Percentiles rank a stretch among this genome's conserved stretches.
Evolutionary conservation across 2,113 vertebrate species (phyloP).

Genomic region (Sturnira hondurensis): DNA sequence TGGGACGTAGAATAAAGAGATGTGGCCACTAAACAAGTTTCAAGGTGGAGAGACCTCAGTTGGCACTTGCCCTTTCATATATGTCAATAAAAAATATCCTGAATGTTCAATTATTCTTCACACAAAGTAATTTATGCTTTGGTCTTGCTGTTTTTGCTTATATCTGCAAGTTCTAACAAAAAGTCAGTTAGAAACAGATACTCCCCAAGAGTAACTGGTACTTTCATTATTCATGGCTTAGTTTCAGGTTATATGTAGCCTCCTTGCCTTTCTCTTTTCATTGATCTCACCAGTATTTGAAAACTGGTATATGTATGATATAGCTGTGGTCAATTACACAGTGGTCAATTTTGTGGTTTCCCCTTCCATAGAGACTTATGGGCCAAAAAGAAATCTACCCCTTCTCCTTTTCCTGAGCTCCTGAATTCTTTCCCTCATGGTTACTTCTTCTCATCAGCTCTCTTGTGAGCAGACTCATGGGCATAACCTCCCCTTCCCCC

Average conservation of each 20-base stretch:
- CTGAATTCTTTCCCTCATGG: background rate
- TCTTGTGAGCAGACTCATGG: background rate
- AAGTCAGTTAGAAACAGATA: constrained; percentile 71
- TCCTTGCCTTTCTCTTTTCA: constrained; percentile 76
- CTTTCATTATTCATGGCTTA: constrained; percentile 76
- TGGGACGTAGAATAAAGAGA: background rate
- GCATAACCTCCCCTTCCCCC: background rate
- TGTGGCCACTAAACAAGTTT: background rate
- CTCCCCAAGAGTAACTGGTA: constrained; percentile 53
- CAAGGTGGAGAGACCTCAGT: background rate
- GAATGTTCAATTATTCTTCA: background rate
- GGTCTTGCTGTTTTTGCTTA: background rate
- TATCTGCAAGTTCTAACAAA: background rate
- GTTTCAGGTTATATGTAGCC: constrained; percentile 73
- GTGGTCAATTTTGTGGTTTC: constrained; percentile 2
- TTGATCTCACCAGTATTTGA: constrained; percentile 39
- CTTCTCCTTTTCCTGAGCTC: background rate
- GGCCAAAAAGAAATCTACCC: background rate
- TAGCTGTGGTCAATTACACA: background rate
- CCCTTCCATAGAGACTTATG: background rate
- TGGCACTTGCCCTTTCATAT: too few relatives aligned
- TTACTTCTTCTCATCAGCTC: rapidly evolving
- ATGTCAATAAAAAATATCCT: background rate
- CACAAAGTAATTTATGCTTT: background rate
- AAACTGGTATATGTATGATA: background rate